Evolutionary conservation across 2,888 invertebrate species (phyloP), one percentile per base, ranked within the genome.

Genomic region (Eupithecia abbreviata): DNA sequence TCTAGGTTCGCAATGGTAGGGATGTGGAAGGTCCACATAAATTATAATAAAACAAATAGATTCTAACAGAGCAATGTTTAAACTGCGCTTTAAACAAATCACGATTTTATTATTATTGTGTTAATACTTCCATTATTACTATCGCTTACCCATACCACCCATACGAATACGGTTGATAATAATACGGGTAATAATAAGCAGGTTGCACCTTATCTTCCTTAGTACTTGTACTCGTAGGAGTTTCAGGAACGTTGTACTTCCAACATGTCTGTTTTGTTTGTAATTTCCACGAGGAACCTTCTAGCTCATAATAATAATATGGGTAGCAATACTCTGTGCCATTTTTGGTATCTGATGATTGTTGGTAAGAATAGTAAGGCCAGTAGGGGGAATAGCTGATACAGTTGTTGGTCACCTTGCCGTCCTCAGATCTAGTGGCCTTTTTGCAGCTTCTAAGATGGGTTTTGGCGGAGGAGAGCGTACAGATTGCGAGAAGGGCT

Each of bases 151-250:
- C 45, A 66, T 66, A 67, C 62, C 62, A 62, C 10, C 62, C 62
- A n/a, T 67, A 75, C 51, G 72, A 66, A 66, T 73, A 70, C 12
- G 68, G 69, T 15, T 62, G 55, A 43, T 76, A 76, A 15, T 70
- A 76, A 62, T 74, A 69, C 5, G 67, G 55, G 55, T 72, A 66
- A 18, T 75, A 67, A 15, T 30, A 43, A 70, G 66, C 30, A 30
- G 18, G 2, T 62, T 62, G 62, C 10, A 30, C 30, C 49, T 49
- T 49, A 49, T 49, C 49, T 3, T 49, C 13, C 13, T 49, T 55
- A 47, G 9, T n/a, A 55, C 5, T 55, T 5, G 13, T 4, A 51
- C 5, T 51, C 51, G 49, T 4, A 49, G n/a, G 45, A 45, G 18
- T 47, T 30, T 4, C 18, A 4, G 69, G 45, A 30, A 9, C 9